phyloP scores from a whole-genome alignment of 2,888 invertebrate species.

The Pollenia amentaria region DNA sequence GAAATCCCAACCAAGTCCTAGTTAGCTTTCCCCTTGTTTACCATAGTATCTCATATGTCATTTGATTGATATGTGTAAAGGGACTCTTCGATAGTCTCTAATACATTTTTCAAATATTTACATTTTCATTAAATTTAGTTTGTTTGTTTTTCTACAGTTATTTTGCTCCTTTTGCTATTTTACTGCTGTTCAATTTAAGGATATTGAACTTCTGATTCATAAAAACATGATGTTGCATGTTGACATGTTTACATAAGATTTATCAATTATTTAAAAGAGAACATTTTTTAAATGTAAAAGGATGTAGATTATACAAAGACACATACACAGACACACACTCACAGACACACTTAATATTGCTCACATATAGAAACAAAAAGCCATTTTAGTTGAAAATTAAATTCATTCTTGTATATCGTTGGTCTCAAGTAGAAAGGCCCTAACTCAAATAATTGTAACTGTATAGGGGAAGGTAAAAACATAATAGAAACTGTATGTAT shows the following conservation, averaged over 20 bases:
- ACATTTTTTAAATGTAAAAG: slow-evolving; percentile 48
- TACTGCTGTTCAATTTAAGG: slow-evolving; percentile 23
- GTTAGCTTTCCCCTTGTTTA: not conserved
- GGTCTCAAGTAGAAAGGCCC: no score
- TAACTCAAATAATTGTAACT: no score
- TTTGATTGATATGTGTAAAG: slow-evolving; percentile 23
- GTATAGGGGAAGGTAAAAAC: no score
- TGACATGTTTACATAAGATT: slow-evolving; percentile 70
- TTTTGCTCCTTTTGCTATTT: not conserved
- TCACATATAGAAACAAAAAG: not conserved
- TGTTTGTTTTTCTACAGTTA: slow-evolving; percentile 22
- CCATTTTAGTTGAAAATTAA: slow-evolving; percentile 1
- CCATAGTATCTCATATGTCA: not conserved
- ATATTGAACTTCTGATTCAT: slow-evolving; percentile 52
- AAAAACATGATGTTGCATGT: slow-evolving; percentile 62
- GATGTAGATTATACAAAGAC: not conserved
- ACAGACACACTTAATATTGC: not conserved
- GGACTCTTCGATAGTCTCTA: not conserved
- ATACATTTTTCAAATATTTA: slow-evolving; percentile 4
- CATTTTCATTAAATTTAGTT: slow-evolving; percentile 13
- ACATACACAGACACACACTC: not conserved
- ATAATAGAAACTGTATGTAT: no score
- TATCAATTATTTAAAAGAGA: slow-evolving; percentile 71
- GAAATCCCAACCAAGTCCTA: no score
- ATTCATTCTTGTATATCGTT: slow-evolving; percentile 3